Percentiles rank a stretch among this genome's conserved stretches.
Conservation (phyloP, 2,888 invertebrate genomes). For the Myopa tessellatipennis region DNA sequence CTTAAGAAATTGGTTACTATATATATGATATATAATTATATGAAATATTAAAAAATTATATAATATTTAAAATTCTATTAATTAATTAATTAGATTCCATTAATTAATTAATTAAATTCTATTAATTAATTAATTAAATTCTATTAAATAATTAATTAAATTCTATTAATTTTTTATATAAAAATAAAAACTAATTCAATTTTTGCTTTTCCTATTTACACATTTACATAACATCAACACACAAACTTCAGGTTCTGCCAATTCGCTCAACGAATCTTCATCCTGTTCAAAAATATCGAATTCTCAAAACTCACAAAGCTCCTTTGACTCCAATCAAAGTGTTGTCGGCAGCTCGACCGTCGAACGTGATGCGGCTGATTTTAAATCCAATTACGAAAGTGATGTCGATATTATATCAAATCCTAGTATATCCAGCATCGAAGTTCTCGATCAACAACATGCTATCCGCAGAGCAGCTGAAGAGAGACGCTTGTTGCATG, state of each 20-base stretch:
- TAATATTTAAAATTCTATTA: background rate
- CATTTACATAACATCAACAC: no score
- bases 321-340: slow-evolving; percentile 68
- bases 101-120: background rate
- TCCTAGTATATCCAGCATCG: slow-evolving; percentile 79
- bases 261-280: slow-evolving; percentile 67
- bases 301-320: slow-evolving; percentile 65
- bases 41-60: no score
- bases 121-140: background rate
- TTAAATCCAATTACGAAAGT: slow-evolving; percentile 70
- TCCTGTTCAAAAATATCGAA: slow-evolving; percentile 67
- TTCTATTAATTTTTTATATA: background rate
- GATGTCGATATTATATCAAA: slow-evolving; percentile 79
- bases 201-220: slow-evolving; percentile 27
- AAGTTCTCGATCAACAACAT: slow-evolving; percentile 70
- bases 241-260: slow-evolving; percentile 65
- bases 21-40: no score
- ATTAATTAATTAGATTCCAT: background rate
- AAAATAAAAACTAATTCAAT: background rate
- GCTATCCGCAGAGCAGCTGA: slow-evolving; percentile 68
- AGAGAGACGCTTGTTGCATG: slow-evolving; percentile 68
- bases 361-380: slow-evolving; percentile 60
- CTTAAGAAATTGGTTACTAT: no score
- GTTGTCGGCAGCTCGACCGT: slow-evolving; percentile 66
- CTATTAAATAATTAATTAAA: background rate